Base-by-base conservation (phyloP, 1,140 invertebrate species). In the Atta texana region DNA sequence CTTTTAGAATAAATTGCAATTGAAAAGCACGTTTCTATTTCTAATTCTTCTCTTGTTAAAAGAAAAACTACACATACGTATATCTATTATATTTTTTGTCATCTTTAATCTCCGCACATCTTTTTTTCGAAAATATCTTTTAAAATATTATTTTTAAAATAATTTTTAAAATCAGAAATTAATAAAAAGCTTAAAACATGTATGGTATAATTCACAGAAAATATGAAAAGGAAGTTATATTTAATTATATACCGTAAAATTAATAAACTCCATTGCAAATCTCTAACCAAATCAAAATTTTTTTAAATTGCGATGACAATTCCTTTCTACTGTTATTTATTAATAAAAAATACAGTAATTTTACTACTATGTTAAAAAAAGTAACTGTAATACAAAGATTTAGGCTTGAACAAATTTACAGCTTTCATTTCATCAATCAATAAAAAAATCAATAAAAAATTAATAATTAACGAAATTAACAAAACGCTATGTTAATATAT, bases 391-490 rank as follows among this genome's bases (percentile, higher is more conserved):
- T 8, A 69, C 3, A 16, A 51, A 69, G 51, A 24, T 28, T 68
- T 49, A 10, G 14, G 0, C 51, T 49, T 51, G 0, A 24, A 51
- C 4, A 16, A 49, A 3, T 49, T 49, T 68, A n/a, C 4, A 34
- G 6, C 10, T 44, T 10, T 24, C 14, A 39, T 71, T 81, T 81
- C 16, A 0, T 8, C 5, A 44, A n/a, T n/a, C n/a, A n/a, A n/a
- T n/a, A n/a, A n/a, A n/a, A n/a, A n/a, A 28, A 71, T 72, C 34
- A 2, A 78, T 66, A 66, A 71, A 72, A 34, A 59, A 18, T 57
- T 49, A 72, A 57, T 28, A 28, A 34, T 10, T 28, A 28, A 34
- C 6, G 3, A 75, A 8, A 10, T 44, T 39, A 39, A 39, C 7
- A 1, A 39, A 39, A 75, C 6, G 2, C 18, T 31, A 31, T 8